A percentile compares a stretch with the other conserved stretches of the same genome.
Conservation (phyloP, 1,140 invertebrate genomes). For the Sitodiplosis mosellana region DNA sequence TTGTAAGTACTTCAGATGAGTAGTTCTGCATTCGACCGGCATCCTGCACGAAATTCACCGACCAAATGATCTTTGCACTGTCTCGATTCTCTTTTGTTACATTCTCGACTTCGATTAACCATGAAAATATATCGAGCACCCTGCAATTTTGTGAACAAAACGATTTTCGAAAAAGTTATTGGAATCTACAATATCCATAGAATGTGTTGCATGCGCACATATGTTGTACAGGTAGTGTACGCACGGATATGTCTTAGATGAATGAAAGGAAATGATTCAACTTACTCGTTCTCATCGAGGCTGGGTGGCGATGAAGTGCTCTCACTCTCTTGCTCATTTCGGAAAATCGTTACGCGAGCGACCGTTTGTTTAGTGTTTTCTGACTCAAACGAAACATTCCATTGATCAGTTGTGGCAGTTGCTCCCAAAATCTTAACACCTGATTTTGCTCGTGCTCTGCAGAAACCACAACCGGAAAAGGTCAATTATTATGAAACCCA, state of each 20-base stretch:
- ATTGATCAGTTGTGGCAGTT: slow-evolving; percentile 51
- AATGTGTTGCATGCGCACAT: too few relatives aligned
- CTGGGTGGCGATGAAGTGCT: background rate
- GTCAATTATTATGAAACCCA: too few relatives aligned
- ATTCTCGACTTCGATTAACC: slow-evolving; percentile 76
- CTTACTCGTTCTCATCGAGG: slow-evolving; percentile 4
- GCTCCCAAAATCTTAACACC: slow-evolving; percentile 67
- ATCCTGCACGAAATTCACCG: slow-evolving; percentile 49
- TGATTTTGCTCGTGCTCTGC: slow-evolving; percentile 67
- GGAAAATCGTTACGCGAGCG: slow-evolving; percentile 66
- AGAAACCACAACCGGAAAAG: slow-evolving; percentile 10
- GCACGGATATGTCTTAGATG: background rate
- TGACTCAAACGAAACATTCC: slow-evolving; percentile 65
- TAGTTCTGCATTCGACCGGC: slow-evolving; percentile 26
- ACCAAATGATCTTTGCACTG: slow-evolving; percentile 65
- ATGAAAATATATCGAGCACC: slow-evolving; percentile 70
- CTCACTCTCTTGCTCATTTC: slow-evolving; percentile 33
- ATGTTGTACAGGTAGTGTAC: too few relatives aligned
- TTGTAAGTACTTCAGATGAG: background rate
- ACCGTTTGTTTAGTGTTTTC: slow-evolving; percentile 63
- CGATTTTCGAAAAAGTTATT: too few relatives aligned
- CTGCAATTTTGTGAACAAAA: slow-evolving; percentile 23
- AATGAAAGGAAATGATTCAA: background rate
- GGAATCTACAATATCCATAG: too few relatives aligned
- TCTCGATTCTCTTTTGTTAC: slow-evolving; percentile 58